These are phyloP conservation scores for Triops cancriformis DNA, from an alignment of 1,140 invertebrate species.

Conservation along the genomic window DNA sequence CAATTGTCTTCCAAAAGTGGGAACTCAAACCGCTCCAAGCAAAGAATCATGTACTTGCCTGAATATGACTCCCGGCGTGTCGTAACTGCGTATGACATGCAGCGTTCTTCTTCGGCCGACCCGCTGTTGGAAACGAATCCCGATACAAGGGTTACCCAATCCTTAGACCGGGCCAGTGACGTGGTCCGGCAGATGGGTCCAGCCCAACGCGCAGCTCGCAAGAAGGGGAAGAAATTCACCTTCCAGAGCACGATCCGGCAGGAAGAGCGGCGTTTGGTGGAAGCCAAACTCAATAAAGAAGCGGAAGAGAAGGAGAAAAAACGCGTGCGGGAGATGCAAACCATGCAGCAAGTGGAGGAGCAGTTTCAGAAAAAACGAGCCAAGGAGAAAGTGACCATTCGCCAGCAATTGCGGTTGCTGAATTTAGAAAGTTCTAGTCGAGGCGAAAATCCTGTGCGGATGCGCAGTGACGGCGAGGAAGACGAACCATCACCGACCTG, in stretches of 20 bases:
- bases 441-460: neutral
- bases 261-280: constrained; percentile 59
- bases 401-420: constrained; percentile 60
- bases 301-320: constrained; percentile 66
- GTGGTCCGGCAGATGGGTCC: neutral
- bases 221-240: constrained; percentile 56
- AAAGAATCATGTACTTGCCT: constrained; percentile 64
- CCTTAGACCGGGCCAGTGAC: neutral
- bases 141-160: neutral
- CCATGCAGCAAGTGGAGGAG: constrained; percentile 62
- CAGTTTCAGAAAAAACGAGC: constrained; percentile 64
- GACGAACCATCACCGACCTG: constrained; percentile 15
- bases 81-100: neutral
- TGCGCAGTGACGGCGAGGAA: constrained; percentile 16
- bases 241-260: constrained; percentile 72
- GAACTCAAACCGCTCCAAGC: neutral
- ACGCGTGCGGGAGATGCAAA: constrained; percentile 61
- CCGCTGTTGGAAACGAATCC: neutral
- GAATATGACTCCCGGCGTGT: constrained; percentile 44
- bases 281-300: constrained; percentile 62
- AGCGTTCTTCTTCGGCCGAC: neutral
- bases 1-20: neutral
- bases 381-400: constrained; percentile 61
- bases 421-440: constrained; percentile 40
- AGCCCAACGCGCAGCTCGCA: constrained; percentile 9